Evolutionary conservation across 2,113 vertebrate genomes (phyloP), one percentile per base, ranked within the genome.

Genomic region (Nibea coibor): DNA sequence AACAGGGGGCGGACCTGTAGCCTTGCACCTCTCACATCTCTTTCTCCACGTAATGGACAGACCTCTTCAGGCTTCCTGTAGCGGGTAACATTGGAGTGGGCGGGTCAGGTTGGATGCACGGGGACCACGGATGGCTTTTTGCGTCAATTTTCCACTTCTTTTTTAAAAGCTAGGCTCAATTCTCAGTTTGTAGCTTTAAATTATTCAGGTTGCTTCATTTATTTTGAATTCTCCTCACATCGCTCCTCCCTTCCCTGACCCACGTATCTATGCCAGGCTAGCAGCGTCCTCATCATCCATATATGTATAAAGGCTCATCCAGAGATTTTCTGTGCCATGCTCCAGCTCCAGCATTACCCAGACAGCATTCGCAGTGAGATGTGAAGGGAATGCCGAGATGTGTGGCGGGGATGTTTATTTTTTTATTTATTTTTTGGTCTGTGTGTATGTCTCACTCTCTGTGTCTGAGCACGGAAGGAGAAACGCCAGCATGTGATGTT

Each of bases 141-240:
- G 51, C 81, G 75, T 79, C 83, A 58, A 72, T 90, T 90, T 87
- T 86, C 77, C 72, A 73, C 87, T 82, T 86, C 79, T 76, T 62
- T 81, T 39, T 80, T 87, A 90, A 93, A 94, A 93, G 89, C 83
- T 24, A 82, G 73, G 78, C 88, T 91, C 89, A 94, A 91, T 94
- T 93, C 91, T 92, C 92, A 92, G 94, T 95, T 95, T 95, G 94
- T 94, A 92, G 26, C 26, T 78, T 71, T 95, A 87, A 95, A 95
- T 95, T 93, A 95, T 95, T 94, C 78, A 95, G 61, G 24, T 45
- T 48, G 76, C 83, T 85, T 93, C 90, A 89, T 94, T 94, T 94
- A 92, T 94, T 94, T 94, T 89, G 86, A 92, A 94, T 93, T 91
- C 88, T 89, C 81, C 83, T 83, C 89, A 64, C 86, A 80, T 84